These are phyloP conservation scores for Neoniphon sammara DNA, from an alignment of 2,797 vertebrate species.

Conservation along the genomic window DNA sequence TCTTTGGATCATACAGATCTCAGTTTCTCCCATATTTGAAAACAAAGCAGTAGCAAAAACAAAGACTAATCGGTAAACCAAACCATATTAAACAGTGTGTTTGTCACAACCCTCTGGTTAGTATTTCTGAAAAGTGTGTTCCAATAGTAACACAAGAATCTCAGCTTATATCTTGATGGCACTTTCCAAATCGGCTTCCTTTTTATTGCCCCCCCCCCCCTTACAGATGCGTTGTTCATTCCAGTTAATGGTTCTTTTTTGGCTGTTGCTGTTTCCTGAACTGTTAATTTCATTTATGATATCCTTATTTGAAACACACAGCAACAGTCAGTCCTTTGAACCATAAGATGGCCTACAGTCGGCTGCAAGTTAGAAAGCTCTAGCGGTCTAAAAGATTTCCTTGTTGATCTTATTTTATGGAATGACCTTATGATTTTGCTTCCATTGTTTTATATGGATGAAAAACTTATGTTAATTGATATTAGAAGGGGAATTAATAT, in stretches of 20 bases:
- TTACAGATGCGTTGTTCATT: too few species aligned
- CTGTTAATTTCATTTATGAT: background rate
- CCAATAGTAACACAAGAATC: too few species aligned
- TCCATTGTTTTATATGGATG: constrained; percentile 33
- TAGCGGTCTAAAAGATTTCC: constrained; percentile 7
- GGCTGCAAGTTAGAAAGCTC: constrained; percentile 16
- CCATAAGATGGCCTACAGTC: background rate
- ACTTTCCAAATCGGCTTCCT: background rate
- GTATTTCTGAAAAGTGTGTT: background rate
- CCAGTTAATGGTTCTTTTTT: too few species aligned
- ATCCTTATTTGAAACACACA: background rate
- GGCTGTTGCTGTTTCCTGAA: too few species aligned
- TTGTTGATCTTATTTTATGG: constrained; percentile 30
- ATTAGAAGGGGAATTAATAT: constrained; percentile 9
- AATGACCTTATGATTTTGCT: background rate
- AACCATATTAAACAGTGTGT: background rate
- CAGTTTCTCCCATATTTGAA: background rate
- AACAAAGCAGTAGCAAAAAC: too few species aligned
- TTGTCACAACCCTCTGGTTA: background rate
- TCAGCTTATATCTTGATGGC: background rate
- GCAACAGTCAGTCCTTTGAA: background rate
- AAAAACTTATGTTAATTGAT: constrained; percentile 21
- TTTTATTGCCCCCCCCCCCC: background rate
- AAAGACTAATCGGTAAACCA: background rate
- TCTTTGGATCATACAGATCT: constrained; percentile 31